Conservation (phyloP, 2,113 vertebrate species). For the Engraulis encrasicolus region DNA sequence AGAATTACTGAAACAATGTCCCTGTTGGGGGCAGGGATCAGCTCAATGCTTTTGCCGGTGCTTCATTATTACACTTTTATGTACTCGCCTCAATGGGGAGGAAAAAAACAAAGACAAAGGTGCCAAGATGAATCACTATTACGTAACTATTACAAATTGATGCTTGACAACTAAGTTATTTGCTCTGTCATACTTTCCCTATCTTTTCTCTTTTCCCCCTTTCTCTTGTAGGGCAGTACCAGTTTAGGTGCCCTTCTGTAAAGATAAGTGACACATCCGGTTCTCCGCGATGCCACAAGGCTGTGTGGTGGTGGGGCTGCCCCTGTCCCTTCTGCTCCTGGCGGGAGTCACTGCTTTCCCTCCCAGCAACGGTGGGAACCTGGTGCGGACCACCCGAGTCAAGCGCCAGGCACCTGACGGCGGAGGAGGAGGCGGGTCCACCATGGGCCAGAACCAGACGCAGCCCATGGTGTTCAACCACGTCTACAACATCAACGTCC, state of each 20-base stretch:
- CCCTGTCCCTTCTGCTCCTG: conserved; percentile 59
- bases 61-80: background rate
- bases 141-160: background rate
- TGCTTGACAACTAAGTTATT: background rate
- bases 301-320: conserved; percentile 61
- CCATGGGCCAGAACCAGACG: conserved; percentile 78
- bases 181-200: background rate
- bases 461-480: conserved; percentile 94
- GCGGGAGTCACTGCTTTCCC: conserved; percentile 55
- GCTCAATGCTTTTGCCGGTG: background rate
- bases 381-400: conserved; percentile 72
- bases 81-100: background rate
- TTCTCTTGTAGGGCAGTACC: background rate
- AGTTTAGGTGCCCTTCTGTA: no score
- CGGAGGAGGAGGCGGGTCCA: conserved; percentile 62
- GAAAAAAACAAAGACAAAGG: background rate
- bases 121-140: background rate
- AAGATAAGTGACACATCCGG: no score
- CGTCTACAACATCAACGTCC: conserved; percentile 94
- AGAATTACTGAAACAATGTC: conserved; percentile 51
- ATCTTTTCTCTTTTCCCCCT: background rate
- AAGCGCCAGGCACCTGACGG: conserved; percentile 71
- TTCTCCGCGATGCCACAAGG: conserved; percentile 45
- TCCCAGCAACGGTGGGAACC: conserved; percentile 59
- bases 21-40: background rate